Conservation (phyloP, 30 jellyfish, hydroid and myxozoan genomes). For the Clytia hemisphaerica region DNA sequence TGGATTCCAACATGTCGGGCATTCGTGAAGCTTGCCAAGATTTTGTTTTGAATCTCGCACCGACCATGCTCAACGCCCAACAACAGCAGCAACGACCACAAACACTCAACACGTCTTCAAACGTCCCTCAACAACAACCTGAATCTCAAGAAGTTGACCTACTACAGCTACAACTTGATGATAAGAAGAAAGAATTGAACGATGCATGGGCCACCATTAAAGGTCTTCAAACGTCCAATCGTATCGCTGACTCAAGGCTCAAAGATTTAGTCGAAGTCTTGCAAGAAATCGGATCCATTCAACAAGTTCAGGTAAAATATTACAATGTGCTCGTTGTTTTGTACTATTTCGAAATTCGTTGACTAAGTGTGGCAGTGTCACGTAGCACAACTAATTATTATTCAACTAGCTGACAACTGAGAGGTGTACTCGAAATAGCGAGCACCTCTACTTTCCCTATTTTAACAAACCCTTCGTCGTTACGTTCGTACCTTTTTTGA, state of each 20-base stretch:
- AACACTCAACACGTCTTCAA: not conserved
- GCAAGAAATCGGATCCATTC: not conserved
- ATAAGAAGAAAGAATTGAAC: not conserved
- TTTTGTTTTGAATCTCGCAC: conserved; percentile 1
- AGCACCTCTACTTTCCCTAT: too few relatives aligned
- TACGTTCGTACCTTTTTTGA: too few relatives aligned
- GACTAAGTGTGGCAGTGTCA: too few relatives aligned
- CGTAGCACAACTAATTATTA: too few relatives aligned
- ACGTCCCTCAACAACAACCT: too few relatives aligned
- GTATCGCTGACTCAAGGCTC: conserved; percentile 13
- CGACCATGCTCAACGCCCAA: conserved; percentile 6
- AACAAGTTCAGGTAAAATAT: conserved; percentile 27
- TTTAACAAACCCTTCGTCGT: too few relatives aligned
- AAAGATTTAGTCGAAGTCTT: conserved; percentile 22
- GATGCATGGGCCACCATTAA: not conserved
- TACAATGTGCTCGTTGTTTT: too few relatives aligned
- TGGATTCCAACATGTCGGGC: conserved; percentile 7
- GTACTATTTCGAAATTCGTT: too few relatives aligned
- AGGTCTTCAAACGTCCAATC: not conserved
- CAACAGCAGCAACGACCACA: too few relatives aligned
- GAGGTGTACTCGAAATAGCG: too few relatives aligned
- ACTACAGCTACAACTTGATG: not conserved
- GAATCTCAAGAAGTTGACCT: too few relatives aligned
- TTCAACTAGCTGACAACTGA: too few relatives aligned
- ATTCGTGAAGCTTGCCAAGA: not conserved